These are phyloP conservation scores for Piezodorus guildinii DNA, from an alignment of 1,140 invertebrate species.

Conservation along the genomic window DNA sequence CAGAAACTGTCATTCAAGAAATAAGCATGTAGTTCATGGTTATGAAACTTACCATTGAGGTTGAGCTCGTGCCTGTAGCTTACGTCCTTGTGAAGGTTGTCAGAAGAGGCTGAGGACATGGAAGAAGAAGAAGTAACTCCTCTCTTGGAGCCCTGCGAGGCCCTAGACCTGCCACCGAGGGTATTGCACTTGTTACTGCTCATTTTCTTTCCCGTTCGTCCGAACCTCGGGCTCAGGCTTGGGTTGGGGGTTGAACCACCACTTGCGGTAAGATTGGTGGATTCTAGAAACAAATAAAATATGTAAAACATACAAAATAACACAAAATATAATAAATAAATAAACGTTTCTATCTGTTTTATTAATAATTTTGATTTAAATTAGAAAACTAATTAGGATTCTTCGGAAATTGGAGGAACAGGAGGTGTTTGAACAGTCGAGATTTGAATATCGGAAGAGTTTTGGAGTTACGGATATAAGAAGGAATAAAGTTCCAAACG, in stretches of 20 bases:
- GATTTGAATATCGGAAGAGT: too few species aligned
- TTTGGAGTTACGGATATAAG: too few species aligned
- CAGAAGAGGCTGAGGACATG: constrained; percentile 25
- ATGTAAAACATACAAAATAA: background rate
- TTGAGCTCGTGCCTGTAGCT: constrained; percentile 1
- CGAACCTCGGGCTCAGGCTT: constrained; percentile 24
- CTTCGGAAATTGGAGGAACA: too few species aligned
- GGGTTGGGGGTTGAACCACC: constrained; percentile 25
- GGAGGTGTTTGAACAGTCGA: too few species aligned
- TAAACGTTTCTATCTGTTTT: too few species aligned
- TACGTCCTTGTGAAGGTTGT: constrained; percentile 22
- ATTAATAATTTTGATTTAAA: too few species aligned
- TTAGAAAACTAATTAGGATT: too few species aligned
- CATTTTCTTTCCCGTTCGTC: background rate
- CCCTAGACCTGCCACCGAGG: constrained; percentile 17
- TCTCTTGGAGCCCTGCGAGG: constrained; percentile 21
- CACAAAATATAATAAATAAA: too few species aligned
- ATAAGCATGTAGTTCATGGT: too few species aligned
- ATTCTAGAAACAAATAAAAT: constrained; percentile 15
- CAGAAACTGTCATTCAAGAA: too few species aligned
- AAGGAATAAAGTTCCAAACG: too few species aligned
- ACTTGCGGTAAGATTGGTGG: constrained; percentile 23
- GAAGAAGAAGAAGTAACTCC: constrained; percentile 23
- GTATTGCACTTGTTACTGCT: constrained; percentile 18
- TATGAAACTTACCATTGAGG: background rate